Percentiles rank a stretch among this genome's conserved stretches.
Evolutionary conservation across 2,888 invertebrate genomes (phyloP).

Genomic region (Drosophila longiperda): DNA sequence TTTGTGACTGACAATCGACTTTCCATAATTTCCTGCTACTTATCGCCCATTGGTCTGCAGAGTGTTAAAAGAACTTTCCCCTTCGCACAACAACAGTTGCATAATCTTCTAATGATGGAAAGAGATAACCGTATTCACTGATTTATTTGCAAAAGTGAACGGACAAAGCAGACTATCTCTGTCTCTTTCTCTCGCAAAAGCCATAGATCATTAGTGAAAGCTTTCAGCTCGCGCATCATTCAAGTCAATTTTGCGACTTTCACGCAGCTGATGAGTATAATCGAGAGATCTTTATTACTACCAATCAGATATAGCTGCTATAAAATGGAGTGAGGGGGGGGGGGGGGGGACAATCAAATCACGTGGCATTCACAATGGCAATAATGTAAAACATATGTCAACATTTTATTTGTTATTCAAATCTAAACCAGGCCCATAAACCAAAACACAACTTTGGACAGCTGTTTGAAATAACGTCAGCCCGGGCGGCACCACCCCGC

Average conservation of each 20-base stretch:
- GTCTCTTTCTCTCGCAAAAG: background rate
- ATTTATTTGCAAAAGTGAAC: constrained; percentile 12
- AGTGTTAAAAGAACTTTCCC: constrained; percentile 25
- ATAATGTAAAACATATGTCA: constrained; percentile 82
- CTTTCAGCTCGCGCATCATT: constrained; percentile 24
- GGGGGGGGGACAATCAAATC: constrained; percentile 20
- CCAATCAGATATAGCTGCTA: constrained; percentile 18
- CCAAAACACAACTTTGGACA: constrained; percentile 54
- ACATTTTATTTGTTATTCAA: constrained; percentile 83
- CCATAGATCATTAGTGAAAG: constrained; percentile 54
- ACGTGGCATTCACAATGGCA: constrained; percentile 58
- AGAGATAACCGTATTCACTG: constrained; percentile 10
- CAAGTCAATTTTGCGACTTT: constrained; percentile 47
- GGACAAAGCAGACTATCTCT: constrained; percentile 9
- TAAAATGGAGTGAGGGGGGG: background rate
- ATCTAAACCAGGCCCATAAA: constrained; percentile 66
- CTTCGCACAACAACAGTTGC: background rate
- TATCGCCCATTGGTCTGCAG: constrained; percentile 7
- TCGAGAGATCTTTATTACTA: constrained; percentile 47
- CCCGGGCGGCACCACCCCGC: background rate
- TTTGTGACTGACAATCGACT: constrained; percentile 7
- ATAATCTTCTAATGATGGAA: constrained; percentile 12
- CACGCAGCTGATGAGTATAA: constrained; percentile 54
- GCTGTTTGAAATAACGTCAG: constrained; percentile 40
- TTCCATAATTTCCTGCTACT: background rate